Percentiles rank a stretch among this genome's conserved stretches.
These are phyloP conservation scores for Nothoprocta pentlandii DNA, from an alignment of 2,113 vertebrate genomes.

Conservation along the genomic window DNA sequence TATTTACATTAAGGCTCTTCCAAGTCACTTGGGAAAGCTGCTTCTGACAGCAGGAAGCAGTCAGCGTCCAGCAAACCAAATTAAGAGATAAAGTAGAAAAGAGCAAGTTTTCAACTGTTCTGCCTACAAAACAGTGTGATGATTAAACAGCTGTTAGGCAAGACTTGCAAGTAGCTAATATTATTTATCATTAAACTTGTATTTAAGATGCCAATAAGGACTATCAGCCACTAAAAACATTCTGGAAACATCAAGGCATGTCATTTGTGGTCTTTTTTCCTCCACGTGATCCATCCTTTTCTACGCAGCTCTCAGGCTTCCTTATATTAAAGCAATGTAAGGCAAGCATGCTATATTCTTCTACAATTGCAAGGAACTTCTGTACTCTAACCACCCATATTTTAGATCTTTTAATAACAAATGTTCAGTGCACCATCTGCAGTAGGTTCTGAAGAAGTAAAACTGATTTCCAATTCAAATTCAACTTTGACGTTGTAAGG, in stretches of 20 bases:
- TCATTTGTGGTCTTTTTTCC: background rate
- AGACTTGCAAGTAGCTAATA: background rate
- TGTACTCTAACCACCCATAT: background rate
- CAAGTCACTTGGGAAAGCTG: conserved; percentile 65
- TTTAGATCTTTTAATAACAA: background rate
- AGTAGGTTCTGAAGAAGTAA: background rate
- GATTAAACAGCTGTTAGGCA: background rate
- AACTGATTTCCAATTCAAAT: background rate
- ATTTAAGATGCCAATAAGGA: background rate
- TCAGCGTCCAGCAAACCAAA: conserved; percentile 77
- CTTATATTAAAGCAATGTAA: background rate
- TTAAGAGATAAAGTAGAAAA: background rate
- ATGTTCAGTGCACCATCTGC: background rate
- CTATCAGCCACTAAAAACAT: background rate
- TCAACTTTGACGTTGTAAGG: background rate
- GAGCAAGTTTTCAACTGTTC: background rate
- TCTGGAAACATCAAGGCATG: background rate
- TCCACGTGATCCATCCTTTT: background rate
- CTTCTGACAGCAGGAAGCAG: conserved; percentile 52
- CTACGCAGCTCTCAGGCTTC: background rate
- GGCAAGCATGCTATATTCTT: background rate
- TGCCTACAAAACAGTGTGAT: background rate
- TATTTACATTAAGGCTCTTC: conserved; percentile 78
- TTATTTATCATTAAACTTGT: background rate
- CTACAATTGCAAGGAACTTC: background rate